Conservation (phyloP, 2,797 vertebrate genomes). For the Eupleurogrammus muticus region DNA sequence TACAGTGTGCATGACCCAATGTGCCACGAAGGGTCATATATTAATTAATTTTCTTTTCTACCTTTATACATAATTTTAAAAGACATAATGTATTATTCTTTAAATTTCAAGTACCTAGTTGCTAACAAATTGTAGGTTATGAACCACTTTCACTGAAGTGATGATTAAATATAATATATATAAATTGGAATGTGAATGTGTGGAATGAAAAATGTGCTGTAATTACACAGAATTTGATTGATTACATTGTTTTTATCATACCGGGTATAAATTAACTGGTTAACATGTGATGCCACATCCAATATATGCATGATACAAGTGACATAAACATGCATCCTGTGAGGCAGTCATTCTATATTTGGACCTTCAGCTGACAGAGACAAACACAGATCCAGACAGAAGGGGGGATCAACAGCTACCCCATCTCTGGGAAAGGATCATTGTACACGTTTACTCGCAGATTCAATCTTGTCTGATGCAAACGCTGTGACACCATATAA, state of each 20-base stretch:
- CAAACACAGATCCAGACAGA: constrained; percentile 46
- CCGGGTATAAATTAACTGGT: constrained; percentile 12
- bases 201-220: background rate
- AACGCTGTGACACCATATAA: constrained; percentile 14
- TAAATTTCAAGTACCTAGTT: background rate
- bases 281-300: background rate
- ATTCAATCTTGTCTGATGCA: constrained; percentile 9
- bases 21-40: background rate
- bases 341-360: constrained; percentile 17
- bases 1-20: constrained; percentile 10
- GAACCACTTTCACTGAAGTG: background rate
- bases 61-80: background rate
- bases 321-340: constrained; percentile 25
- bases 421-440: constrained; percentile 8
- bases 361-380: constrained; percentile 28
- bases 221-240: constrained; percentile 5
- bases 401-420: constrained; percentile 23
- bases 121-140: constrained; percentile 9
- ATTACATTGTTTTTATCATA: background rate
- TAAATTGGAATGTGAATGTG: too few species aligned
- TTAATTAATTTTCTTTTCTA: background rate
- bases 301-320: background rate
- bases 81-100: background rate
- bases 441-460: constrained; percentile 8
- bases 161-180: constrained; percentile 3